These are phyloP conservation scores for Helicoverpa armigera DNA, from an alignment of 1,140 invertebrate species.

Conservation along the genomic window DNA sequence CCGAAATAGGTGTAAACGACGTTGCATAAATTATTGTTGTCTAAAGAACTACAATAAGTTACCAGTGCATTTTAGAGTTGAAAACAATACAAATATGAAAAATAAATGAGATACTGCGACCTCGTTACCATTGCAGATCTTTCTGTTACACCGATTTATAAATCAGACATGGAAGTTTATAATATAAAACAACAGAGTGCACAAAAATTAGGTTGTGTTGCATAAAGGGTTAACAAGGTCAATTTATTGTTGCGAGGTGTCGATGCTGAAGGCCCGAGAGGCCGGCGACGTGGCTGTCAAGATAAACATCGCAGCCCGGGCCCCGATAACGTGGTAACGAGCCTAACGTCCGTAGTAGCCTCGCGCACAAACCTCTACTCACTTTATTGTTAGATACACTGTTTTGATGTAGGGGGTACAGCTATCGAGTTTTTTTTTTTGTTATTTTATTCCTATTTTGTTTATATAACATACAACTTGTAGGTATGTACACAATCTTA, in stretches of 20 bases:
- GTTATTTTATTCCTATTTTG: too few relatives aligned
- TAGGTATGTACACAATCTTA: too few relatives aligned
- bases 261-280: conserved; percentile 66
- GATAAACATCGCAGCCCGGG: conserved; percentile 67
- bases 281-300: conserved; percentile 68
- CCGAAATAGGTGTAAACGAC: too few relatives aligned
- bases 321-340: conserved; percentile 73
- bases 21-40: too few relatives aligned
- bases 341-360: conserved; percentile 67
- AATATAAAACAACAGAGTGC: conserved; percentile 1
- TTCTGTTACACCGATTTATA: conserved; percentile 4
- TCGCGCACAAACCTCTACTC: conserved; percentile 49
- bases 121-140: too few relatives aligned
- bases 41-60: too few relatives aligned
- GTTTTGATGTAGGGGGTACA: background rate
- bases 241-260: conserved; percentile 67
- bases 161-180: background rate
- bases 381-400: conserved; percentile 15
- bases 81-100: too few relatives aligned
- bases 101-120: too few relatives aligned
- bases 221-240: conserved; percentile 66
- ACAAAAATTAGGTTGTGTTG: conserved; percentile 46
- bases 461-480: too few relatives aligned
- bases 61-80: too few relatives aligned
- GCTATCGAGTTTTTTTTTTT: too few relatives aligned